These are phyloP conservation scores for Littorina saxatilis DNA, from an alignment of 1,140 invertebrate species.

Conservation along the genomic window DNA sequence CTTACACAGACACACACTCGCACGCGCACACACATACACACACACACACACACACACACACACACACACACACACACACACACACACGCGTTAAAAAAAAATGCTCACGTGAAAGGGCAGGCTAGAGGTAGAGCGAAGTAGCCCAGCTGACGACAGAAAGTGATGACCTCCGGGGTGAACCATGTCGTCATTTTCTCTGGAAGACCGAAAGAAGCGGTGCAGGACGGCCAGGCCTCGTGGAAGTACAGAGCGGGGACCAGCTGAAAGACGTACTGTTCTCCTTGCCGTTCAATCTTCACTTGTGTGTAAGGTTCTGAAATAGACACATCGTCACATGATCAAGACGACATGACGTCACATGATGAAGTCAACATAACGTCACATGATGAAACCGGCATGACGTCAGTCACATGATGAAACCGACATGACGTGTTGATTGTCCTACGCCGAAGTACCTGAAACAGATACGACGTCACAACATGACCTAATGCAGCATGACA, in stretches of 20 bases:
- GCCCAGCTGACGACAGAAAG: conserved; percentile 34
- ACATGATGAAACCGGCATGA: background rate
- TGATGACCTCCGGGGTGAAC: conserved; percentile 39
- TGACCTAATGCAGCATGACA: too few species aligned
- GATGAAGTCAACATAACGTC: background rate
- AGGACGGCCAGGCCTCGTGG: conserved; percentile 43
- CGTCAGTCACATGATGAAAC: too few species aligned
- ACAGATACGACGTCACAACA: too few species aligned
- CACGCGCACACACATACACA: background rate
- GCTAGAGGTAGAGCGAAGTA: conserved; percentile 42
- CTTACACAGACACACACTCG: conserved; percentile 1
- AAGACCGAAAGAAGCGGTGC: conserved; percentile 18
- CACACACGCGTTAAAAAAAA: too few species aligned
- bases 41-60: too few species aligned
- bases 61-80: too few species aligned
- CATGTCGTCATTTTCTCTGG: conserved; percentile 36
- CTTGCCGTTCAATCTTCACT: conserved; percentile 33
- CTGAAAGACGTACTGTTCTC: conserved; percentile 40
- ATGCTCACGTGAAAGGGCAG: conserved; percentile 27
- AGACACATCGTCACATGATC: too few species aligned
- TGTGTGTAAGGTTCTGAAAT: conserved; percentile 52
- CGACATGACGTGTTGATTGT: too few species aligned
- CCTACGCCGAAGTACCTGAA: too few species aligned
- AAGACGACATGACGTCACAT: background rate
- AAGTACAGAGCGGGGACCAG: conserved; percentile 47